These are phyloP conservation scores for Mohoua ochrocephala DNA, from an alignment of 2,113 vertebrate species.

Conservation along the genomic window DNA sequence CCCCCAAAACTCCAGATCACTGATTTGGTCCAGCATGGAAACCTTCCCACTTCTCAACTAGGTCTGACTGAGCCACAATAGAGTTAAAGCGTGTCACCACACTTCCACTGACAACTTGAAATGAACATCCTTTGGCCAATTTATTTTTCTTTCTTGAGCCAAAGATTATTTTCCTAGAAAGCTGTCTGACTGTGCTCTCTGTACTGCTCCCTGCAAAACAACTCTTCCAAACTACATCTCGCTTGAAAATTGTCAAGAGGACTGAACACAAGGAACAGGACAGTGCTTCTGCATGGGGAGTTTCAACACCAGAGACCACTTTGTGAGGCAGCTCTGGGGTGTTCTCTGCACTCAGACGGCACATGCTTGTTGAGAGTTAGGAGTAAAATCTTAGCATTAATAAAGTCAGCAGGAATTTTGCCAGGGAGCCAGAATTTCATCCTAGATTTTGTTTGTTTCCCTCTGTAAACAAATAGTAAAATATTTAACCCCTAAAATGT, in stretches of 20 bases:
- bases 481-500: background rate
- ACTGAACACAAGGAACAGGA: background rate
- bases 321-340: background rate
- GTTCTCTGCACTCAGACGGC: background rate
- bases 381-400: background rate
- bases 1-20: background rate
- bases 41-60: background rate
- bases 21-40: background rate
- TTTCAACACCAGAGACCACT: background rate
- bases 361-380: background rate
- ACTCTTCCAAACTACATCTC: background rate
- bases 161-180: constrained; percentile 52
- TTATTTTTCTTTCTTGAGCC: constrained; percentile 12
- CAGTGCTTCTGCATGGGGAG: background rate
- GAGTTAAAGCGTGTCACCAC: background rate
- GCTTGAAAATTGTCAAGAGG: background rate
- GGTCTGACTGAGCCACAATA: background rate
- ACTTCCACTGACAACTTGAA: background rate
- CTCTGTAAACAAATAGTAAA: background rate
- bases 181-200: background rate
- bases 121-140: background rate
- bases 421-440: background rate
- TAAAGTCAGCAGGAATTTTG: background rate
- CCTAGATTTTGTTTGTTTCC: background rate
- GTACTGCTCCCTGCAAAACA: background rate